Evolutionary conservation across 2,888 invertebrate genomes (phyloP), one percentile per base, ranked within the genome.

Genomic region (Lochmaea capreae): DNA sequence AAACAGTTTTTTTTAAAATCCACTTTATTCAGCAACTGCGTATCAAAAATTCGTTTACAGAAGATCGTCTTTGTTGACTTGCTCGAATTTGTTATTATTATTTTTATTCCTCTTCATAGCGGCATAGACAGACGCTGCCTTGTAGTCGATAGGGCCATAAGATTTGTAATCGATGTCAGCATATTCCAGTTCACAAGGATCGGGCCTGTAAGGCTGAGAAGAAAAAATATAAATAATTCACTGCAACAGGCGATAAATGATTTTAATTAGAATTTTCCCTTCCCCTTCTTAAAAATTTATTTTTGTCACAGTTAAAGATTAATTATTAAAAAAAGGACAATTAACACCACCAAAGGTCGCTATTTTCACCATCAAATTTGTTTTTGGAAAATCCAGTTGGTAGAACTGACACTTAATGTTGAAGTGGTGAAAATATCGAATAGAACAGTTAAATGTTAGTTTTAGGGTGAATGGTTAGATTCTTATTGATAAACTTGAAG

Each of bases 61-160:
- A 78, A 87, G 82, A 79, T 87, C 86, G 78, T 87, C 78, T 77
- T 82, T 82, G 71, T 84, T 81, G 39, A 79, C 76, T 76, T 85
- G 84, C 74, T 86, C 85, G 76, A 85, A 79, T 76, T 81, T 80
- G 67, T 84, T 85, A 52, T 72, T 74, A 79, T 83, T 85, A 78
- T 85, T 83, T 81, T 89, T 90, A 11, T 91, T 89, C 85, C 92
- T 91, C 86, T 93, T 93, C 89, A 93, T 92, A 81, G 92, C 91
- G 75, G 94, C 93, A 88, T 94, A 93, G 82, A 95, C 91, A 52
- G 95, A 96, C 73, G 96, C 96, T 77, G 94, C 94, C 86, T 96
- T 96, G 89, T 96, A 96, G 89, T 96, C 95, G 86, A 96, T 96
- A 65, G 96, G 96, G 80, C 96, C 96, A 87, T 96, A 96, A 83